phyloP scores from a whole-genome alignment of 2,797 vertebrate genomes.

The Lithobates pipiens region DNA sequence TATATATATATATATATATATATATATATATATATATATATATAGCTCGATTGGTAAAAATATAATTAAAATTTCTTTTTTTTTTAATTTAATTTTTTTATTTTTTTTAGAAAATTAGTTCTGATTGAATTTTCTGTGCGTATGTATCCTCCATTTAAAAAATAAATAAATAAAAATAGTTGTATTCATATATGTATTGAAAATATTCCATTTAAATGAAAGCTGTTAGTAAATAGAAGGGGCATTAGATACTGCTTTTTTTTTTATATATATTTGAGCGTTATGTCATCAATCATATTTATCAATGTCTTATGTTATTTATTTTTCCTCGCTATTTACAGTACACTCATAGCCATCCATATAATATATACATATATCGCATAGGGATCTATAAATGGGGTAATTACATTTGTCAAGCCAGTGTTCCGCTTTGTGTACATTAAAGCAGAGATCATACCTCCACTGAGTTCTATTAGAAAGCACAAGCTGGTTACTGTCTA shows the following conservation, averaged over 20 bases:
- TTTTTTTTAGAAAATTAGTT: too few species aligned
- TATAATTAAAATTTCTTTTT: too few species aligned
- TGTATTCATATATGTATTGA: too few species aligned
- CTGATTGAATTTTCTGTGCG: too few species aligned
- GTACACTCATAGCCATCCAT: background rate
- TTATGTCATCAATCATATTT: slow-evolving; percentile 9
- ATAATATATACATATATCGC: slow-evolving; percentile 21
- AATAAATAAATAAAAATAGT: too few species aligned
- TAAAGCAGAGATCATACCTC: slow-evolving; percentile 48
- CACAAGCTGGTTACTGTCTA: slow-evolving; percentile 79
- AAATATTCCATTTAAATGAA: too few species aligned
- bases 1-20: too few species aligned
- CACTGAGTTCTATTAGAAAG: slow-evolving; percentile 68
- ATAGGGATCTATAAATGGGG: slow-evolving; percentile 19
- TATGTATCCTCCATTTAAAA: too few species aligned
- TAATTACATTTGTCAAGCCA: slow-evolving; percentile 35
- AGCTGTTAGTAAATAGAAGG: too few species aligned
- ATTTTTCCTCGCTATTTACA: background rate
- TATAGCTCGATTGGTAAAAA: too few species aligned
- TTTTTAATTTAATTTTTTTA: too few species aligned
- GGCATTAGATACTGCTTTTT: background rate
- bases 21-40: too few species aligned
- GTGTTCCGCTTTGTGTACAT: slow-evolving; percentile 44
- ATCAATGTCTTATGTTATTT: background rate
- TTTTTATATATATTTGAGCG: background rate